Percentiles rank a stretch among this genome's conserved stretches.
Evolutionary conservation across 2,888 invertebrate genomes (phyloP).

Genomic region (Stegana nigrithorax): DNA sequence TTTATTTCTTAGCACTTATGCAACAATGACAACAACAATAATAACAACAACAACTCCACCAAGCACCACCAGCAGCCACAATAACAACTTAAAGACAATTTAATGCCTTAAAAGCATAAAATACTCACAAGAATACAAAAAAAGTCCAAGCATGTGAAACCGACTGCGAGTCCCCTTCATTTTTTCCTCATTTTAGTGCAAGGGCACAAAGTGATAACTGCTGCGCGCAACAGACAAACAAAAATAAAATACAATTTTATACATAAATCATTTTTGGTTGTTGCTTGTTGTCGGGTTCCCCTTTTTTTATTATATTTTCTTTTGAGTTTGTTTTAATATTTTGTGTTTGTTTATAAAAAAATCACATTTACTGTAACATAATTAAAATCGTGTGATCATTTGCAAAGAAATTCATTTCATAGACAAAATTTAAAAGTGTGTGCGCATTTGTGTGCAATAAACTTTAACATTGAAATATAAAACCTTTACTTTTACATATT

Average conservation of each 20-base stretch:
- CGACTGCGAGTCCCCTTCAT: no score
- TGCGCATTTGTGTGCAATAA: no score
- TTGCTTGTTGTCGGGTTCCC: background rate
- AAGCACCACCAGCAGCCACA: slow-evolving; percentile 20
- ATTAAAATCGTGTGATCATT: slow-evolving; percentile 53
- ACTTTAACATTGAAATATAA: no score
- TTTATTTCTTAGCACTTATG: slow-evolving; percentile 32
- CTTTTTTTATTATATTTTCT: no score
- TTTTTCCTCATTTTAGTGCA: no score
- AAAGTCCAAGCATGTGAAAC: no score
- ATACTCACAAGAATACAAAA: no score
- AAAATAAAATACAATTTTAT: slow-evolving; percentile 46
- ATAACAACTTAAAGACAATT: slow-evolving; percentile 37
- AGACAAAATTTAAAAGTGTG: no score
- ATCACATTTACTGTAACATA: slow-evolving; percentile 40
- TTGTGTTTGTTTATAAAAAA: background rate
- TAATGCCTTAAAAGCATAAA: slow-evolving; percentile 58
- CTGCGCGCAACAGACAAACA: slow-evolving; percentile 43
- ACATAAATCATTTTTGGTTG: slow-evolving; percentile 49
- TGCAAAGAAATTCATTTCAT: no score
- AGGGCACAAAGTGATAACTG: no score
- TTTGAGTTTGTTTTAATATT: no score
- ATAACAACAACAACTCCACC: background rate
- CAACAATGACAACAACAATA: background rate
- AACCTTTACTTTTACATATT: no score